These are phyloP conservation scores for Pyxicephalus adspersus DNA, from an alignment of 2,113 vertebrate genomes.

Conservation along the genomic window DNA sequence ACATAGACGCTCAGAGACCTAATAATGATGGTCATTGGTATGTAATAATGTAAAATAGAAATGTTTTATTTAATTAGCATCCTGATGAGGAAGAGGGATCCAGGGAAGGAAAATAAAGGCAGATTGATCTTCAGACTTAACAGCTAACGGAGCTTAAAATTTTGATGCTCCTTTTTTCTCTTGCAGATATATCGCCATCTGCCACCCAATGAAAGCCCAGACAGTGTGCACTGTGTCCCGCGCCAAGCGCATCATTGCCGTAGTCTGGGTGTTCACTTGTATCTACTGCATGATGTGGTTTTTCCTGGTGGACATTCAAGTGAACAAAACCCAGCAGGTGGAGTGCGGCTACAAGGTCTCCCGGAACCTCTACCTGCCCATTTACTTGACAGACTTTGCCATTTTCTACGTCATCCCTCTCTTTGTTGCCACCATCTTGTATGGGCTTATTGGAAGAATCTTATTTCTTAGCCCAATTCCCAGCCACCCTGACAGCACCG, in stretches of 20 bases:
- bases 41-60: too few species aligned
- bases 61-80: too few species aligned
- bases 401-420: conserved; percentile 78
- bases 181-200: conserved; percentile 78
- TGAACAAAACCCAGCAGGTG: conserved; percentile 64
- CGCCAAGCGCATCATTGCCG: conserved; percentile 74
- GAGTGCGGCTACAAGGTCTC: conserved; percentile 81
- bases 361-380: conserved; percentile 79
- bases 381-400: conserved; percentile 82
- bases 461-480: conserved; percentile 73
- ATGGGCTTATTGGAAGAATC: conserved; percentile 74
- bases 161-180: not conserved
- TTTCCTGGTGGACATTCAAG: conserved; percentile 81
- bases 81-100: too few species aligned
- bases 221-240: conserved; percentile 75
- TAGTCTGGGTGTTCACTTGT: conserved; percentile 75
- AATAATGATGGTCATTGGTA: too few species aligned
- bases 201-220: conserved; percentile 77
- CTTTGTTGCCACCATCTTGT: conserved; percentile 76
- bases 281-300: conserved; percentile 82
- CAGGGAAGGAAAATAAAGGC: too few species aligned
- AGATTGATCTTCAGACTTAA: too few species aligned
- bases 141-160: not conserved
- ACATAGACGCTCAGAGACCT: too few species aligned
- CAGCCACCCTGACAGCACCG: conserved; percentile 61